phyloP scores from a whole-genome alignment of 2,113 vertebrate genomes.

The Microtus ochrogaster region DNA sequence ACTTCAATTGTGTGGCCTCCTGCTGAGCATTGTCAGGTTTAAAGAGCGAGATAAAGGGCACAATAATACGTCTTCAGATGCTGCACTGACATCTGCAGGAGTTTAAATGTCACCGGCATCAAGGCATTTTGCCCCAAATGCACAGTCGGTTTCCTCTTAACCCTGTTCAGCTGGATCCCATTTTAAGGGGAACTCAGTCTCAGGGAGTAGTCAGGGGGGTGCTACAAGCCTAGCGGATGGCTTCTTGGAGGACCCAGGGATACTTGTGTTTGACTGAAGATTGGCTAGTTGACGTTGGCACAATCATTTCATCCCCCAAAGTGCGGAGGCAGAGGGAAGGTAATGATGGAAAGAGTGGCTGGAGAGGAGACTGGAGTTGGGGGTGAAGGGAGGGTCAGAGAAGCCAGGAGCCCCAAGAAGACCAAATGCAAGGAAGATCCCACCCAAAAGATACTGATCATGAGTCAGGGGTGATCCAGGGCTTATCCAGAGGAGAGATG shows the following conservation, averaged over 20 bases:
- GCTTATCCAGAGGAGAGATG: background rate
- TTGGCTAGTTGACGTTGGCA: background rate
- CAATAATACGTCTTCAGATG: conserved; percentile 71
- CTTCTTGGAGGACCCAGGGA: background rate
- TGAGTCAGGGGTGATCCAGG: background rate
- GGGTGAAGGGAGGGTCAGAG: background rate
- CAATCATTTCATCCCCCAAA: background rate
- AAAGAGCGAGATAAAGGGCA: conserved; percentile 65
- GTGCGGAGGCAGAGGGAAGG: background rate
- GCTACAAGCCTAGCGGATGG: background rate
- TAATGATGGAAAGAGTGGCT: no score
- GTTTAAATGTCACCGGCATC: conserved; percentile 74
- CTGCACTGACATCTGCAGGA: conserved; percentile 67
- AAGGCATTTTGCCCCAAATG: conserved; percentile 61
- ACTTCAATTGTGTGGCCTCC: conserved; percentile 60
- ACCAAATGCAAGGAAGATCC: background rate
- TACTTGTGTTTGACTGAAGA: background rate
- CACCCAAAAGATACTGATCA: background rate
- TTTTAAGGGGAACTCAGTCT: background rate
- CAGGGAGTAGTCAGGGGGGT: background rate
- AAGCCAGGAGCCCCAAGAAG: background rate
- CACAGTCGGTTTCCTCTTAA: conserved; percentile 51
- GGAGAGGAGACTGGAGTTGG: no score
- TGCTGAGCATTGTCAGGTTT: conserved; percentile 47
- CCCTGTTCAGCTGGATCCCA: background rate